Evolutionary conservation across 2,113 vertebrate genomes (phyloP), one percentile per base, ranked within the genome.

Genomic region (Motacilla tschutschensis): DNA sequence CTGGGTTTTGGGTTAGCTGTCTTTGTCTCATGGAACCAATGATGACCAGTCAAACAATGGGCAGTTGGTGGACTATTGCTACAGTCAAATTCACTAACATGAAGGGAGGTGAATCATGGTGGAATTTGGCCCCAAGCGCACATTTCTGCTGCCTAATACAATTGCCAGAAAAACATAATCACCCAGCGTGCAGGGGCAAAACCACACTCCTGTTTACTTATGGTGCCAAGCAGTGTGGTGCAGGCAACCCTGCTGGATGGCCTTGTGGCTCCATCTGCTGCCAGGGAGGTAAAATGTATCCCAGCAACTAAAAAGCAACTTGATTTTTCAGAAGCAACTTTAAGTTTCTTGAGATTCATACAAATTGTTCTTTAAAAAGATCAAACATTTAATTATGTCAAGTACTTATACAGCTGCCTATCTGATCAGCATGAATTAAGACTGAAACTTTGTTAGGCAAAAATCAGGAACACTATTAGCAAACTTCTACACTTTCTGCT

Each of bases 251-350:
- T 75, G 18, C 64, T 72, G 48, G 48, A 14, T 20, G 51, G 78
- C 75, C 55, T 54, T 22, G 53, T 3, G 85, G 92, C 88, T 73
- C 90, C 88, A 88, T 54, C 92, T 93, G 51, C 83, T 90, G 92
- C 62, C 20, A 14, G 5, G 4, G 2, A 83, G 25, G 28, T 46
- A 85, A 87, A 85, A 59, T 4, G 10, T 53, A 59, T 8, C 40
- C 28, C n/a, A 48, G 38, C 48, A 79, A 66, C 36, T 65, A 64
- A 74, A 73, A 72, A 41, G 16, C 8, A 17, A 29, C 33, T 67
- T n/a, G 10, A 19, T 38, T 80, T 83, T 84, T 67, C 48, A 24
- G 35, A 87, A 47, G 26, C 62, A 79, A 57, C 13, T 16, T 17
- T 19, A 36, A 22, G 3, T n/a, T 66, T 83, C 48, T 67, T 47